Base-by-base conservation (phyloP, 1,140 invertebrate genomes). In the Stenopsyche tienmushanensis region DNA sequence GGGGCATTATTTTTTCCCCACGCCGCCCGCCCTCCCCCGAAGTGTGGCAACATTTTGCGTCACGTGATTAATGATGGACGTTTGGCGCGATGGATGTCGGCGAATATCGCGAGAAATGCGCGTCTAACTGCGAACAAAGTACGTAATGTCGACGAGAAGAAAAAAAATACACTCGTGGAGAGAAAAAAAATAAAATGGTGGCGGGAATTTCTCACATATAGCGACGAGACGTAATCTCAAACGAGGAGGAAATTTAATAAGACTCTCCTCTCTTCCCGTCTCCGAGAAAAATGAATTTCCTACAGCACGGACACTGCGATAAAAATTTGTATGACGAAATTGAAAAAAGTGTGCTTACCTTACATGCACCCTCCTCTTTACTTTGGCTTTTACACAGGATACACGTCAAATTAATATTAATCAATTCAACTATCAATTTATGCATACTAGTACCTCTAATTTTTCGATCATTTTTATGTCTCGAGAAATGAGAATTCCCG, bases 51-150 rank as follows among this genome's bases (percentile, higher is more conserved):
- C 67, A 53, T 69, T 66, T 65, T 58, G 68, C 64, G 68, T 64
- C 64, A 58, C 68, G 68, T 70, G 68, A 70, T 70, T 70, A 70
- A 70, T 70, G 68, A 64, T 66, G 68, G 64, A 66, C 64, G 67
- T 69, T 69, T 66, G 68, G 68, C 64, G 39, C 63, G 57, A 54
- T 65, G 53, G 52, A 60, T 65, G 66, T 58, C 62, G 54, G 39
- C 34, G 66, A 55, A 67, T 67, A 54, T 62, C 47, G 50, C 62
- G 49, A 53, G 57, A 47, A 60, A 60, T 49, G 57, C 57, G 57
- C 57, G 15, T 47, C 53, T 58, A 58, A 65, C 20, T 52, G 60
- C 60, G 45, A 52, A 62, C 60, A 62, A 65, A 65, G 44, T 49
- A 39, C 39, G 50, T 26, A 53, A 53, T 53, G 24, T 53, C 26